These are phyloP conservation scores for Blastomussa wellsi DNA, from an alignment of 92 coral and sea anemone species.

Conservation along the genomic window DNA sequence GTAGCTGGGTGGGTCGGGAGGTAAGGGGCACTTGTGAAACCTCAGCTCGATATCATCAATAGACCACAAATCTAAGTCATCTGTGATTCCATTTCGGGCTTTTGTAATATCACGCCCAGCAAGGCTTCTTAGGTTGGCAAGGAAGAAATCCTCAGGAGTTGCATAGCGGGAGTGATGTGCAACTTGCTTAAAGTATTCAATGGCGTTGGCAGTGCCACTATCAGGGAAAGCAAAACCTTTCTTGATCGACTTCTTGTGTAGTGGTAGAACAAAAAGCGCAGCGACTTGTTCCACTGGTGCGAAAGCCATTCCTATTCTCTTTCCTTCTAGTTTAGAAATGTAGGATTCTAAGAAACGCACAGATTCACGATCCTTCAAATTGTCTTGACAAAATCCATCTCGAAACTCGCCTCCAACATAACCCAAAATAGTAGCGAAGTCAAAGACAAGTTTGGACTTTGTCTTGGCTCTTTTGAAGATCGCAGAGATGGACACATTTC, in stretches of 20 bases:
- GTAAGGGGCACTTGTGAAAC: constrained; percentile 50
- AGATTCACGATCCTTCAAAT: constrained; percentile 41
- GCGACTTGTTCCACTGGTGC: constrained; percentile 66
- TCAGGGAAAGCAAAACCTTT: constrained; percentile 51
- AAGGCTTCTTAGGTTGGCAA: constrained; percentile 17
- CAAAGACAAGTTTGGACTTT: constrained; percentile 16
- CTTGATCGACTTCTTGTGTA: constrained; percentile 32
- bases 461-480: constrained; percentile 36
- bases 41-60: constrained; percentile 45
- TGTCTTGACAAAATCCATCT: constrained; percentile 41
- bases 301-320: constrained; percentile 45
- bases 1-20: constrained; percentile 41
- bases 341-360: constrained; percentile 46
- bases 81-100: constrained; percentile 12
- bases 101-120: constrained; percentile 32
- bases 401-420: constrained; percentile 55
- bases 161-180: constrained; percentile 34
- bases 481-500: constrained; percentile 38
- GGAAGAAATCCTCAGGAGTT: constrained; percentile 29
- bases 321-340: constrained; percentile 31
- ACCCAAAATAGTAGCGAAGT: constrained; percentile 42
- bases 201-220: constrained; percentile 27
- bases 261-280: constrained; percentile 42
- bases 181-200: constrained; percentile 38
- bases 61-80: constrained; percentile 32